Evolutionary conservation across 2,888 invertebrate genomes (phyloP).

Genomic region (Tryphoninae sp.): DNA sequence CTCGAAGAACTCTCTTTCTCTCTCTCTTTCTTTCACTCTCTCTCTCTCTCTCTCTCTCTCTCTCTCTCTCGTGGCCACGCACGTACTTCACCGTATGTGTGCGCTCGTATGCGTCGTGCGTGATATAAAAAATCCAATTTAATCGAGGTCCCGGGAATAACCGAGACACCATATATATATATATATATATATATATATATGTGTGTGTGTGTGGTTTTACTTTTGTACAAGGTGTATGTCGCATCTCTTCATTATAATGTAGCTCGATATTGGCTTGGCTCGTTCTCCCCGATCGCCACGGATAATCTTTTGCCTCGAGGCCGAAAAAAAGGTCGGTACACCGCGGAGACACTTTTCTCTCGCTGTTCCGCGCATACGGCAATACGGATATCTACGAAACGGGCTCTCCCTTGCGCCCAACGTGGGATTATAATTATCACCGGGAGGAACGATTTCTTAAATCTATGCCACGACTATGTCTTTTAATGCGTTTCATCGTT

Average conservation of each 20-base stretch:
- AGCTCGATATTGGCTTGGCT: slow-evolving; percentile 25
- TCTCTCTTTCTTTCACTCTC: slow-evolving; percentile 18
- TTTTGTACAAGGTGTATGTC: slow-evolving; percentile 36
- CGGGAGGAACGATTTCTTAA: slow-evolving; percentile 42
- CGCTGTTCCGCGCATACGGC: neutral
- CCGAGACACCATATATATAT: slow-evolving; percentile 24
- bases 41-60: slow-evolving; percentile 18
- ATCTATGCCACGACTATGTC: slow-evolving; percentile 30
- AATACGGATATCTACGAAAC: neutral
- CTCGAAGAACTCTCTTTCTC: slow-evolving; percentile 24
- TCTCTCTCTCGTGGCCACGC: slow-evolving; percentile 23
- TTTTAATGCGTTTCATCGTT: slow-evolving; percentile 10
- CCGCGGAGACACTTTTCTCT: slow-evolving; percentile 40
- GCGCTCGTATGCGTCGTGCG: slow-evolving; percentile 11
- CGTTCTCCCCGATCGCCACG: slow-evolving; percentile 24
- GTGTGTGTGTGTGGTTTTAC: neutral
- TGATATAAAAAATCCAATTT: slow-evolving; percentile 62
- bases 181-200: neutral
- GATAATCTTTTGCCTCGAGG: slow-evolving; percentile 56
- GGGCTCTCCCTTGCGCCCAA: neutral
- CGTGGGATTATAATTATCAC: slow-evolving; percentile 53
- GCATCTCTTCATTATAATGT: slow-evolving; percentile 58
- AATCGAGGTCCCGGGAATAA: slow-evolving; percentile 56
- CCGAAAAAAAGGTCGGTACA: slow-evolving; percentile 8
- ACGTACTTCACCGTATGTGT: slow-evolving; percentile 12